Percentiles rank a stretch among this genome's conserved stretches.
Evolutionary conservation across 2,888 invertebrate species (phyloP).

Genomic region (Erebia aethiops): DNA sequence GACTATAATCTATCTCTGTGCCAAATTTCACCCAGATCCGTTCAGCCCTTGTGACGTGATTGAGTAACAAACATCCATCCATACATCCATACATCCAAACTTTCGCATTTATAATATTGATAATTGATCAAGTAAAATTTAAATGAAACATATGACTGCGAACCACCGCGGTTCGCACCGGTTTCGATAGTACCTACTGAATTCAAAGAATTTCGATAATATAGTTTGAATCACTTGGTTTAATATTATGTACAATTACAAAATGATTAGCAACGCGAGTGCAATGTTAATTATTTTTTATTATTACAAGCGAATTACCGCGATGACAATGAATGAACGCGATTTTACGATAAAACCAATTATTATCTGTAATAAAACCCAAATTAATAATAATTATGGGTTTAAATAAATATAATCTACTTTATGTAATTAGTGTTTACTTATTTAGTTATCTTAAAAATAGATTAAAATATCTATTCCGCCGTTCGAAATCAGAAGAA

Average conservation of each 20-base stretch:
- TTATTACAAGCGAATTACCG: background rate
- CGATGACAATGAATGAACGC: background rate
- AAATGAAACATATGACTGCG: background rate
- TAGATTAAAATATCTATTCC: background rate
- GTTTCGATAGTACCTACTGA: constrained; percentile 10
- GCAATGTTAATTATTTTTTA: background rate
- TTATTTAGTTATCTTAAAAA: too few species aligned
- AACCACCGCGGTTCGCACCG: too few species aligned
- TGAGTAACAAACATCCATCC: too few species aligned
- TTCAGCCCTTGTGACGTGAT: too few species aligned
- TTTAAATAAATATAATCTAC: background rate
- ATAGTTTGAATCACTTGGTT: background rate
- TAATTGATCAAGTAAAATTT: constrained; percentile 3
- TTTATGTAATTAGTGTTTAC: too few species aligned
- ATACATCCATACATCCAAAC: too few species aligned
- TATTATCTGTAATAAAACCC: background rate
- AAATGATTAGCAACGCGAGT: background rate
- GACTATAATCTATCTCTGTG: too few species aligned
- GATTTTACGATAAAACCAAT: background rate
- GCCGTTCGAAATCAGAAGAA: background rate
- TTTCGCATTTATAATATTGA: too few species aligned
- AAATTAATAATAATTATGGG: background rate
- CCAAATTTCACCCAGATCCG: too few species aligned
- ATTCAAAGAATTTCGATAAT: constrained; percentile 8
- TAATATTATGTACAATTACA: background rate